These are phyloP conservation scores for Enteromius treurensis DNA, from an alignment of 2,797 vertebrate species.

Conservation along the genomic window DNA sequence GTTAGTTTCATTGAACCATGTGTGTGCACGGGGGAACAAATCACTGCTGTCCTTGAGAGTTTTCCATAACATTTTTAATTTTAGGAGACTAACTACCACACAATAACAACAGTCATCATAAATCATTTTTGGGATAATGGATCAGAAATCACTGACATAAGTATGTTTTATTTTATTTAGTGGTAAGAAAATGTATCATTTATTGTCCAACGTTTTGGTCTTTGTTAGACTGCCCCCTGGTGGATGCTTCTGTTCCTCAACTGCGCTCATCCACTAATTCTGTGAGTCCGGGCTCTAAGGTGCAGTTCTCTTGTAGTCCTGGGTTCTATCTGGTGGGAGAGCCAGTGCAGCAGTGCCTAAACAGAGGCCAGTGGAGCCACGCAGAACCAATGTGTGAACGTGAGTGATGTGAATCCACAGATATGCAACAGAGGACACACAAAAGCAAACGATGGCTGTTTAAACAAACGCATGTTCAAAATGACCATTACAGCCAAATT, in stretches of 20 bases:
- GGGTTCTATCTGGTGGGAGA: conserved; percentile 95
- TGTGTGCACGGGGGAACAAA: neutral
- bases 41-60: neutral
- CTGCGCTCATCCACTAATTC: conserved; percentile 80
- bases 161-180: neutral
- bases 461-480: neutral
- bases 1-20: neutral
- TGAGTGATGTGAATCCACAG: conserved; percentile 73
- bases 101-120: neutral
- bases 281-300: conserved; percentile 87
- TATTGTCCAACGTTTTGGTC: neutral
- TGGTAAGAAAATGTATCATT: neutral
- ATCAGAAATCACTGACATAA: neutral
- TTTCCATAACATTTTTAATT: neutral
- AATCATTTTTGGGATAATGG: neutral
- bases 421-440: neutral
- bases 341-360: conserved; percentile 88
- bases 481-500: neutral
- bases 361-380: conserved; percentile 92
- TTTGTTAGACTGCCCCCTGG: conserved; percentile 86
- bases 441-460: neutral
- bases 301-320: conserved; percentile 90
- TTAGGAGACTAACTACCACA: neutral
- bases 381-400: conserved; percentile 91
- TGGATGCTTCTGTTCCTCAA: conserved; percentile 83